Base-by-base conservation (phyloP, 2,797 vertebrate genomes). In the Geotrypetes seraphini region DNA sequence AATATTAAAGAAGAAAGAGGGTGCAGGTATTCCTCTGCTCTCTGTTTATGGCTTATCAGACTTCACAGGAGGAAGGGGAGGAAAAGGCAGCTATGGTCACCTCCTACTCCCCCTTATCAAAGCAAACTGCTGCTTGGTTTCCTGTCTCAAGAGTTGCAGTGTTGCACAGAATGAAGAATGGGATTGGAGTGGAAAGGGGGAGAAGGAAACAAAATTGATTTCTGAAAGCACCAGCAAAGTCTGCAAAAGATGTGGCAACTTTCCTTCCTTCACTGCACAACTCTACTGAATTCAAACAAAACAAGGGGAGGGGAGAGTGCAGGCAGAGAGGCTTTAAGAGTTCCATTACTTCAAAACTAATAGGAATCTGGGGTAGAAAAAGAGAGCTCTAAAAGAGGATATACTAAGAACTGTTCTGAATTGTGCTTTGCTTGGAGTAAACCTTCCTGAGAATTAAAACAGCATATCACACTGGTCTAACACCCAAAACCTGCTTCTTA, bases 71-170 rank as follows among this genome's bases (percentile, higher is more conserved):
- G 29, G 29, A 38, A 43, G 28, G 12, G 29, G 31, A 16, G 34
- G 9, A 35, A 13, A 22, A 36, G 45, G 48, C 25, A 21, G 47
- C 27, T 31, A 12, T 22, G 50, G 45, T 50, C 36, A 64, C 57
- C 50, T 76, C 66, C 48, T 65, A 52, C 56, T 59, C 47, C 59
- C 43, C 43, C 65, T 79, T 79, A 79, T 81, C 69, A 49, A 43
- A 28, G 54, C 59, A 69, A 65, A 59, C 66, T 60, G 47, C 49
- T 50, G 75, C 64, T 71, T 75, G 66, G 69, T 53, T 81, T 82
- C 73, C 78, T 74, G 78, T 76, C 70, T 74, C 45, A 35, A 50
- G 41, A 58, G 56, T 54, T 40, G 60, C 56, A 59, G 36, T 22
- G 40, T 35, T 47, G 44, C 44, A 37, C 36, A 34, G n/a, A 39